These are phyloP conservation scores for Sciaenops ocellatus DNA, from an alignment of 2,797 vertebrate genomes.

Conservation along the genomic window DNA sequence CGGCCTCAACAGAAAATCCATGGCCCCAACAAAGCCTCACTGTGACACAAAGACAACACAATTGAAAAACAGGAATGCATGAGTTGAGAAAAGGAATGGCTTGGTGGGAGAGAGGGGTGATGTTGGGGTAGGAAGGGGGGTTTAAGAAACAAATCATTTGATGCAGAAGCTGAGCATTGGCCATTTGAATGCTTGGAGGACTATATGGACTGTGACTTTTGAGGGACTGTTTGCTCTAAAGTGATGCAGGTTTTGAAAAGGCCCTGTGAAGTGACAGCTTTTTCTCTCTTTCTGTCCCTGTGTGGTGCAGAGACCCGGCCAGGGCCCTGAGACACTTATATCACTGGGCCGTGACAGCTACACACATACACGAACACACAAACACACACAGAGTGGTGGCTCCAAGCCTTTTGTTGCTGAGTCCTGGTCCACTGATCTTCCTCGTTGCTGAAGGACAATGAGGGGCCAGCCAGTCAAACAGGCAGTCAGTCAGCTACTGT, in stretches of 20 bases:
- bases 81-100: conserved; percentile 54
- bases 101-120: conserved; percentile 27
- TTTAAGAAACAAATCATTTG: conserved; percentile 80
- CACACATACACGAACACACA: conserved; percentile 71
- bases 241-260: conserved; percentile 79
- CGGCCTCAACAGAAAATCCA: conserved; percentile 46
- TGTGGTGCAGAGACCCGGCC: conserved; percentile 75
- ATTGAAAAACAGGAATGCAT: conserved; percentile 82
- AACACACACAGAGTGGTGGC: conserved; percentile 78
- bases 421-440: conserved; percentile 84
- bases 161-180: conserved; percentile 82
- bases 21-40: conserved; percentile 65
- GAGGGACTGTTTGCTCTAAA: conserved; percentile 79
- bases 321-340: conserved; percentile 84
- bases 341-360: conserved; percentile 88
- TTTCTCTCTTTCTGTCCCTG: conserved; percentile 76
- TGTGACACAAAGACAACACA: conserved; percentile 81
- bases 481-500: conserved; percentile 81
- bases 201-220: conserved; percentile 87
- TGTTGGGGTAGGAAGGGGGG: conserved; percentile 32
- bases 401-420: conserved; percentile 85
- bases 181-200: conserved; percentile 84
- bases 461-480: conserved; percentile 81
- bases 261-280: conserved; percentile 86
- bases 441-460: conserved; percentile 85